These are phyloP conservation scores for Ibidorhyncha struthersii DNA, from an alignment of 2,113 vertebrate species.

Conservation along the genomic window DNA sequence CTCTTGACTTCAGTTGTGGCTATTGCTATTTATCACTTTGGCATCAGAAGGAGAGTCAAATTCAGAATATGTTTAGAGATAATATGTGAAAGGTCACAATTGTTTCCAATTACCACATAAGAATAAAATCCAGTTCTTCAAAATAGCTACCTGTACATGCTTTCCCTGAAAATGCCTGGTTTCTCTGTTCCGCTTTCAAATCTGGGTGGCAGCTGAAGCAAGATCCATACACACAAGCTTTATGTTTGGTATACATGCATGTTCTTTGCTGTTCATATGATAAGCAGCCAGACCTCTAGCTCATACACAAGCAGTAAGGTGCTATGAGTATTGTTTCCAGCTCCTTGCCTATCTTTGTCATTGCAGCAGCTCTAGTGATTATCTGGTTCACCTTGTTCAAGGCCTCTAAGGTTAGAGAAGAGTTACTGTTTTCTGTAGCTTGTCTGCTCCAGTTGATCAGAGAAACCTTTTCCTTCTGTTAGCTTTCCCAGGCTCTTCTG, in stretches of 20 bases:
- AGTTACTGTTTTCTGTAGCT: not conserved
- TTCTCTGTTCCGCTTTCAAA: not conserved
- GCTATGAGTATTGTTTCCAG: not conserved
- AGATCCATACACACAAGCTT: accelerated
- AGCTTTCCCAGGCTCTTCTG: not conserved
- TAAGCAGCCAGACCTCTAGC: not conserved
- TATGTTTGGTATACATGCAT: not conserved
- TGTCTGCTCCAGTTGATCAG: not conserved
- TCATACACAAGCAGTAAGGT: not conserved
- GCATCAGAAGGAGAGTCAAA: not conserved
- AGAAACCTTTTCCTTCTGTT: not conserved
- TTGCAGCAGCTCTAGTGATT: not conserved
- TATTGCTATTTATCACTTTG: not conserved
- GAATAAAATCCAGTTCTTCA: not conserved
- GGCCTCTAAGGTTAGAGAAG: not conserved
- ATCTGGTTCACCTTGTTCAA: not conserved
- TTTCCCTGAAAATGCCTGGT: not conserved
- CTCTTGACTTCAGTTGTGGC: not conserved
- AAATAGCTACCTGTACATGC: not conserved
- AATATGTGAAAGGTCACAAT: not conserved
- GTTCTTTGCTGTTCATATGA: not conserved
- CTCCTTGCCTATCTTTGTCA: not conserved
- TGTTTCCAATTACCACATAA: not conserved
- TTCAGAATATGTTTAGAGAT: not conserved
- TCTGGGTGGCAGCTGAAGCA: not conserved